Percentiles rank a stretch among this genome's conserved stretches.
These are phyloP conservation scores for Popillia japonica DNA, from an alignment of 1,140 invertebrate genomes.

Conservation along the genomic window DNA sequence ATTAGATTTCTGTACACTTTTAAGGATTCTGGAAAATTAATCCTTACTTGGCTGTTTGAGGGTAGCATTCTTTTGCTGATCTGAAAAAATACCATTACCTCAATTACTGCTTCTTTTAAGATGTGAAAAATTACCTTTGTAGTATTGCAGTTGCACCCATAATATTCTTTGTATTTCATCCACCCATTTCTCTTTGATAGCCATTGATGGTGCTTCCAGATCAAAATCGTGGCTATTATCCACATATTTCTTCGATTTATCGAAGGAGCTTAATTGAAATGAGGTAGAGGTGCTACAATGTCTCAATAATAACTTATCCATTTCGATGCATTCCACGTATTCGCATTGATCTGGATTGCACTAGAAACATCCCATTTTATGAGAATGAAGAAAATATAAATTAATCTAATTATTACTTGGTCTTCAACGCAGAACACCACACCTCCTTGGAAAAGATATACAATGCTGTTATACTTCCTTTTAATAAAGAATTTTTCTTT, in stretches of 20 bases:
- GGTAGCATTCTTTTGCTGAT: constrained; percentile 1
- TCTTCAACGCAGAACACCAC: constrained; percentile 21
- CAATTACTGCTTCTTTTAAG: not conserved
- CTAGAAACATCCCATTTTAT: not conserved
- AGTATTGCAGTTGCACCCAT: constrained; percentile 9
- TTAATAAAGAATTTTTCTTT: constrained; percentile 50
- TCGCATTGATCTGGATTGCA: not conserved
- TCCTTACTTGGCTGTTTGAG: not conserved
- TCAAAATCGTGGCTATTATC: constrained; percentile 1
- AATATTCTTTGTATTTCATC: constrained; percentile 23
- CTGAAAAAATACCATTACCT: not conserved
- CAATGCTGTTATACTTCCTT: not conserved
- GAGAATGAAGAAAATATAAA: not conserved
- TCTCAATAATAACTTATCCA: constrained; percentile 12
- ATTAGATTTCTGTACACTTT: too few species aligned
- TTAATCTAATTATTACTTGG: not conserved
- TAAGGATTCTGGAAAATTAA: not conserved
- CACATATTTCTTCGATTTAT: constrained; percentile 17
- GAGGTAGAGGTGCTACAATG: constrained; percentile 18
- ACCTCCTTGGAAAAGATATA: constrained; percentile 8
- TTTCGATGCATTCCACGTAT: constrained; percentile 2
- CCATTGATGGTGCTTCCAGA: constrained; percentile 3
- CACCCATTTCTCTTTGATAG: constrained; percentile 11
- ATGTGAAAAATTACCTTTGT: not conserved
- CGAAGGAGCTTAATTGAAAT: constrained; percentile 21